Percentiles rank a stretch among this genome's conserved stretches.
Evolutionary conservation across 2,888 invertebrate genomes (phyloP).

Genomic region (Alviniconcha strummeri): DNA sequence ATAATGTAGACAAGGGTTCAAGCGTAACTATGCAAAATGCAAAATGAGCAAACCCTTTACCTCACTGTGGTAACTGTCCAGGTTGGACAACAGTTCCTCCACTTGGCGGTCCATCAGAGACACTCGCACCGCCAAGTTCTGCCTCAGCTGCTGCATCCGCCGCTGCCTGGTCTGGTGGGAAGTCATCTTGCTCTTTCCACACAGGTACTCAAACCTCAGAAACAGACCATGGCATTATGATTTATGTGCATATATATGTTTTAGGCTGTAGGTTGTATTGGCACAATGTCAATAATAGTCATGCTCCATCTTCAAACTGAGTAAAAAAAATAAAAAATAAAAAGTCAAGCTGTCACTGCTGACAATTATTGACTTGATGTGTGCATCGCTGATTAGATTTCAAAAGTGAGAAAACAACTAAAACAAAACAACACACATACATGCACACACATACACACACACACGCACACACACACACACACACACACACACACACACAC

Average conservation of each 20-base stretch:
- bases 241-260: neutral
- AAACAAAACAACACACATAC: neutral
- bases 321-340: too few species aligned
- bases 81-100: neutral
- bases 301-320: too few species aligned
- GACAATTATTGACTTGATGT: neutral
- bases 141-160: constrained; percentile 6
- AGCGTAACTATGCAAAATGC: too few species aligned
- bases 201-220: neutral
- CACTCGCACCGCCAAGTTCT: neutral
- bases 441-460: constrained; percentile 3
- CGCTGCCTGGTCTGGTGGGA: neutral
- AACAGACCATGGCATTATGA: neutral
- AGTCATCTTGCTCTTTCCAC: neutral
- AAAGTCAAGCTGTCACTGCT: neutral
- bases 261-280: neutral
- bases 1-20: too few species aligned
- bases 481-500: too few species aligned
- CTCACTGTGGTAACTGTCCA: neutral
- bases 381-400: neutral
- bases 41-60: neutral
- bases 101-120: constrained; percentile 6
- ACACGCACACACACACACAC: constrained; percentile 12
- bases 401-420: neutral
- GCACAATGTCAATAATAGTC: neutral